Evolutionary conservation across 2,888 invertebrate species (phyloP), one percentile per base, ranked within the genome.

Genomic region (Phytoseiulus persimilis): DNA sequence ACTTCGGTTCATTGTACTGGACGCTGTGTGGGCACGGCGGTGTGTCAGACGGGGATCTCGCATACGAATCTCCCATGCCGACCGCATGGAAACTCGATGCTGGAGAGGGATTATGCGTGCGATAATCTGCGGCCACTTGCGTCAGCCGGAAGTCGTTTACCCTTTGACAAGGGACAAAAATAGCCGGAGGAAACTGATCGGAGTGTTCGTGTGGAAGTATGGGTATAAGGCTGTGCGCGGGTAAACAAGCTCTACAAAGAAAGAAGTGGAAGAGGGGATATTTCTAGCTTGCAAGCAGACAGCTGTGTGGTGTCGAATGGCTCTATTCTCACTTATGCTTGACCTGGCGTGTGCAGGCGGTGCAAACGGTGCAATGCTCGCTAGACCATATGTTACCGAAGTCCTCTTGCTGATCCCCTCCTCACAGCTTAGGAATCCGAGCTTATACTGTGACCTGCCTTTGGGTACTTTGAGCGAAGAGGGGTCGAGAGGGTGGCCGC

Each of bases 261-360:
- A 65, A 14, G 14, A 46, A n/a, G n/a, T n/a, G 46, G 23, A 11
- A 65, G 65, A 65, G 65, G 65, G 28, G 65, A 65, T 65, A 65
- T 65, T 65, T 65, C 65, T 65, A 65, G 65, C 46, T 46, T 6
- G 65, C 65, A 65, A 65, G 46, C 46, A 46, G 65, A 28, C 65
- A 65, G 65, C 65, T 65, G 65, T 28, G 65, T 65, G 18, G 65
- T 65, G 65, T 65, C 65, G 65, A 65, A 65, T 65, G 65, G 65
- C 65, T 65, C 65, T 65, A 65, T 65, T 65, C 65, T 65, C 65
- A 65, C 65, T 65, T 65, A 65, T 65, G 65, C 65, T 65, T 65
- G 65, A 65, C 65, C 65, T 65, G 65, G 65, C 65, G 65, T 65
- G 65, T 65, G 65, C 65, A 65, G 65, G 65, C 65, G 65, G 65